Conservation (phyloP, 2,113 vertebrate species). For the rabbit (Oryctolagus cuniculus) region DNA sequence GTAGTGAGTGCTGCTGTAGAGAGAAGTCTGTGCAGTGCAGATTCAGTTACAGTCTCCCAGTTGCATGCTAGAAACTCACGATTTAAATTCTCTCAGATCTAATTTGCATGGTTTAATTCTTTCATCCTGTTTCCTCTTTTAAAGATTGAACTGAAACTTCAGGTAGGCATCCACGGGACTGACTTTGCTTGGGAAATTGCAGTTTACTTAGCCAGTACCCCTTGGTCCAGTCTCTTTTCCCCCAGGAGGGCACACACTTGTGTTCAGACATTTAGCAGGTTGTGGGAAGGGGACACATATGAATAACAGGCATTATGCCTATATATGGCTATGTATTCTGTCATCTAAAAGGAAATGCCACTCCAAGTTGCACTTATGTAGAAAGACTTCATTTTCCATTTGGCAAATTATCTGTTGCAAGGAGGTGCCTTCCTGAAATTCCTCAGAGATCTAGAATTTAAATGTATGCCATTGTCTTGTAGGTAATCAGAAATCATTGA, state of each 20-base stretch:
- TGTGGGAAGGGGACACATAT: neutral
- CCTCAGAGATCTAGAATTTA: neutral
- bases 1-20: neutral
- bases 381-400: neutral
- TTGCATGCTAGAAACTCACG: neutral
- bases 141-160: neutral
- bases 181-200: conserved; percentile 13
- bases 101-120: neutral
- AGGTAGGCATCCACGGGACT: neutral
- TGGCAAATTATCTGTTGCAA: no score
- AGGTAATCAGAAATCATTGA: neutral
- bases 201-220: neutral
- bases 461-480: neutral
- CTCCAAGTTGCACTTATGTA: neutral
- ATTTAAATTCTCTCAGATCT: neutral
- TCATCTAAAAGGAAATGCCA: neutral
- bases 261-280: neutral
- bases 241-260: neutral
- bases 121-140: neutral
- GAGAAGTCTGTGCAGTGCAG: neutral
- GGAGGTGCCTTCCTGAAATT: neutral
- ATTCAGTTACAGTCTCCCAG: neutral
- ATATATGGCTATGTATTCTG: neutral
- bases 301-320: neutral
- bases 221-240: neutral